phyloP scores from a whole-genome alignment of 2,113 vertebrate species.

The Ammodytes marinus region DNA sequence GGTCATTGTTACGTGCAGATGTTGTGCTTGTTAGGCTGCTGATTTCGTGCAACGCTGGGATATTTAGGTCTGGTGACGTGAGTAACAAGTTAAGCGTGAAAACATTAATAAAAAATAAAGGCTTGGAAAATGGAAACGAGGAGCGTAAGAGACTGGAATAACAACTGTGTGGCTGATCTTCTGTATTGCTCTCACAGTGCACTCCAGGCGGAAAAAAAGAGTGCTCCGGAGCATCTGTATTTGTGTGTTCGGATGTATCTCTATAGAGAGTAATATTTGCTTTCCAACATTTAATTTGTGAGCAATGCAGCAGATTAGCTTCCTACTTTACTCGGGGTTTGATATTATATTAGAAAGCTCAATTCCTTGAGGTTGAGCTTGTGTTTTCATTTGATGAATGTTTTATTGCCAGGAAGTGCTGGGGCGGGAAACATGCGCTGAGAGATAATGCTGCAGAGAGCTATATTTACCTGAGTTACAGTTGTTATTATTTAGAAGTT shows the following conservation, averaged over 20 bases:
- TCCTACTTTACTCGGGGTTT: constrained; percentile 15
- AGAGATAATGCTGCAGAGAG: too few relatives aligned
- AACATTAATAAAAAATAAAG: constrained; percentile 67
- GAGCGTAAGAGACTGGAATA: constrained; percentile 68
- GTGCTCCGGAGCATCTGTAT: constrained; percentile 39
- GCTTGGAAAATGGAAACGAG: constrained; percentile 57
- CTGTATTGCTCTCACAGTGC: constrained; percentile 42
- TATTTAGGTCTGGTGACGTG: constrained; percentile 68
- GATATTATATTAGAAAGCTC: constrained; percentile 24
- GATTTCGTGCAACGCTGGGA: constrained; percentile 69
- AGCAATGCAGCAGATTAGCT: constrained; percentile 31
- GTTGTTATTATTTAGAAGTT: background rate
- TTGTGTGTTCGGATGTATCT: constrained; percentile 42
- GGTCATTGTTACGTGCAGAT: constrained; percentile 66
- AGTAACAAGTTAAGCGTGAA: constrained; percentile 71
- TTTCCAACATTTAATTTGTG: constrained; percentile 50
- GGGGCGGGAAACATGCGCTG: background rate
- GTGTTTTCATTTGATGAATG: constrained; percentile 17
- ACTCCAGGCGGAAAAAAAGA: constrained; percentile 48
- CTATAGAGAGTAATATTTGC: constrained; percentile 38
- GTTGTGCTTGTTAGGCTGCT: constrained; percentile 60
- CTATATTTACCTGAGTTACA: background rate
- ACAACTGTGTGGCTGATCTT: constrained; percentile 65
- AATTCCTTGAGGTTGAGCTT: constrained; percentile 14
- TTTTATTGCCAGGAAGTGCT: constrained; percentile 6